Evolutionary conservation across 2,888 invertebrate species (phyloP).

Genomic region (Idaea aversata): DNA sequence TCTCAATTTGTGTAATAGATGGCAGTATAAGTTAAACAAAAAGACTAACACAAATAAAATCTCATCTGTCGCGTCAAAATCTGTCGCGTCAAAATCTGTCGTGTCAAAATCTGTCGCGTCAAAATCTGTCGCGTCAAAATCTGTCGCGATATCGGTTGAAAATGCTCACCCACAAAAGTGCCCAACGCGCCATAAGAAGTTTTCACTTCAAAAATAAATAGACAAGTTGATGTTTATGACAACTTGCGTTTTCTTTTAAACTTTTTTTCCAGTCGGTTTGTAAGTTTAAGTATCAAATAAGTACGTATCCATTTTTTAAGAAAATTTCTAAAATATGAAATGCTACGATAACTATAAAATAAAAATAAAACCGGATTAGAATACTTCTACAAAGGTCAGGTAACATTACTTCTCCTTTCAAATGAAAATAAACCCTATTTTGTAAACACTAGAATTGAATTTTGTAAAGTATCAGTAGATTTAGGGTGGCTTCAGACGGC

Average conservation of each 20-base stretch:
- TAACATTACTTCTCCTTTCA: not conserved
- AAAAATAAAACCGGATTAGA: not conserved
- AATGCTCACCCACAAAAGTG: too few species aligned
- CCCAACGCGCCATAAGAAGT: too few species aligned
- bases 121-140: too few species aligned
- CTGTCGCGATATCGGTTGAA: too few species aligned
- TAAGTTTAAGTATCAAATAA: not conserved
- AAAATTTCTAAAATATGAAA: not conserved
- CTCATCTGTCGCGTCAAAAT: too few species aligned
- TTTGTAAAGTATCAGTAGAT: slow-evolving; percentile 1
- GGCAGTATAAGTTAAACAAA: too few species aligned
- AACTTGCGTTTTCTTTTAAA: not conserved
- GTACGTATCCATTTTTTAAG: not conserved
- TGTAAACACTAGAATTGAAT: not conserved
- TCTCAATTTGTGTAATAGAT: too few species aligned
- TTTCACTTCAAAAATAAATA: too few species aligned
- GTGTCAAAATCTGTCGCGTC: too few species aligned
- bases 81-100: too few species aligned
- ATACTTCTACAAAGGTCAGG: not conserved
- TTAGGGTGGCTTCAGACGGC: slow-evolving; percentile 26
- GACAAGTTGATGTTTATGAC: too few species aligned
- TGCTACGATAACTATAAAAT: not conserved
- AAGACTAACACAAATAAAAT: too few species aligned
- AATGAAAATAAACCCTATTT: not conserved
- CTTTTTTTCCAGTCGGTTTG: not conserved